Conservation (phyloP, 2,113 vertebrate genomes). For the Carollia perspicillata region DNA sequence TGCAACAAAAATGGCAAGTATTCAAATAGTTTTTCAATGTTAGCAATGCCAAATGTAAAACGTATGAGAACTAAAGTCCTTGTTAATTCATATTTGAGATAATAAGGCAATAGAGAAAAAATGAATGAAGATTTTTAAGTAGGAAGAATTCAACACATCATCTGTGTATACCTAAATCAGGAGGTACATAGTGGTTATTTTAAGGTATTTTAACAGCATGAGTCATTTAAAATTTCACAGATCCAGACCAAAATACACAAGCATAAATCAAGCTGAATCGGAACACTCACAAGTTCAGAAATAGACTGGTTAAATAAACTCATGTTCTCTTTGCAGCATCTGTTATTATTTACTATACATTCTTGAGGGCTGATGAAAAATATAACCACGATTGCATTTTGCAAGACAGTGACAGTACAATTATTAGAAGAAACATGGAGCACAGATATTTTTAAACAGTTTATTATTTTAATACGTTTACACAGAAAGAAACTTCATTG, state of each 20-base stretch:
- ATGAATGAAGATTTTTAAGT: constrained; percentile 67
- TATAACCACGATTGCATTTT: constrained; percentile 53
- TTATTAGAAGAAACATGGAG: constrained; percentile 23
- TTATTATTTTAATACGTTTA: constrained; percentile 22
- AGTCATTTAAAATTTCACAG: constrained; percentile 72
- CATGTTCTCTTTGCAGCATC: constrained; percentile 68
- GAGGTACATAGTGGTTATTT: constrained; percentile 47
- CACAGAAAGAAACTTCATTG: not conserved
- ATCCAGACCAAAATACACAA: constrained; percentile 69
- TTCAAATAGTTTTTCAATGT: not conserved
- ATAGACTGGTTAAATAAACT: constrained; percentile 73
- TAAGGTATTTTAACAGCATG: constrained; percentile 44
- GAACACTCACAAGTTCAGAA: constrained; percentile 60
- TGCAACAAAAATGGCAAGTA: not conserved
- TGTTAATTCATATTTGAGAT: constrained; percentile 45
- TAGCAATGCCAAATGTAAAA: constrained; percentile 3
- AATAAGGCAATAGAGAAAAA: constrained; percentile 48
- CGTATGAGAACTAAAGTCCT: not conserved
- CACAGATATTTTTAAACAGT: not conserved
- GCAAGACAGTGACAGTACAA: constrained; percentile 21
- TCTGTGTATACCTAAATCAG: constrained; percentile 55
- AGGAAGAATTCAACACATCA: constrained; percentile 55
- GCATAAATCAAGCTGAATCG: constrained; percentile 67
- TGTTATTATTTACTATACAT: constrained; percentile 70
- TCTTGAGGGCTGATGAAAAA: constrained; percentile 51